Percentiles rank a stretch among this genome's conserved stretches.
phyloP scores from a whole-genome alignment of 2,888 invertebrate genomes.

The Cephus nigrinus region DNA sequence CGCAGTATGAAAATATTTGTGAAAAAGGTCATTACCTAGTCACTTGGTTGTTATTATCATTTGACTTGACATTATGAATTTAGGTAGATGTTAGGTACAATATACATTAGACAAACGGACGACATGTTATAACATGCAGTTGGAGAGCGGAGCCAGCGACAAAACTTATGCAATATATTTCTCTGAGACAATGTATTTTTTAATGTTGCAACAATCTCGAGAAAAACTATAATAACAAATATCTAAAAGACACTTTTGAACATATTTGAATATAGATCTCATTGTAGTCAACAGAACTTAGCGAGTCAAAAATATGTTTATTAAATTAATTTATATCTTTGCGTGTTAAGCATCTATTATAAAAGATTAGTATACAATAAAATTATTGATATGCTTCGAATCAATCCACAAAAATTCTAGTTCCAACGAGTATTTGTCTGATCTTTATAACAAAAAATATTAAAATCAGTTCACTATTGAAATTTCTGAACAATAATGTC shows the following conservation, averaged over 20 bases:
- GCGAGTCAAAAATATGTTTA: no score
- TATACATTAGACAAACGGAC: background rate
- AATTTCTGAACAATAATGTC: background rate
- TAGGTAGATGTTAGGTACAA: background rate
- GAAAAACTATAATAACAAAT: background rate
- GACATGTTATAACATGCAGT: background rate
- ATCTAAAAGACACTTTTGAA: background rate
- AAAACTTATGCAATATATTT: background rate
- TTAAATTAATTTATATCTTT: no score
- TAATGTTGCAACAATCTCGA: background rate
- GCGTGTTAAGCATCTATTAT: no score
- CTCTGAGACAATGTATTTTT: background rate
- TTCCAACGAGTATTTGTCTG: background rate
- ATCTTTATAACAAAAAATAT: background rate
- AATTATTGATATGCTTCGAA: no score
- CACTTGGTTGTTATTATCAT: background rate
- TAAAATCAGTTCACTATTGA: background rate
- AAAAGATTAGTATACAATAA: no score
- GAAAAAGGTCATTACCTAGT: background rate
- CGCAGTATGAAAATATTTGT: background rate
- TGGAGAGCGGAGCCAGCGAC: background rate
- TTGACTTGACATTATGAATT: background rate
- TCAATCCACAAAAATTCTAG: background rate
- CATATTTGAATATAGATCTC: no score
- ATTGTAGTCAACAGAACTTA: no score